Percentiles rank a stretch among this genome's conserved stretches.
Evolutionary conservation across 2,888 invertebrate species (phyloP).

Genomic region (Sminthurides aquaticus): DNA sequence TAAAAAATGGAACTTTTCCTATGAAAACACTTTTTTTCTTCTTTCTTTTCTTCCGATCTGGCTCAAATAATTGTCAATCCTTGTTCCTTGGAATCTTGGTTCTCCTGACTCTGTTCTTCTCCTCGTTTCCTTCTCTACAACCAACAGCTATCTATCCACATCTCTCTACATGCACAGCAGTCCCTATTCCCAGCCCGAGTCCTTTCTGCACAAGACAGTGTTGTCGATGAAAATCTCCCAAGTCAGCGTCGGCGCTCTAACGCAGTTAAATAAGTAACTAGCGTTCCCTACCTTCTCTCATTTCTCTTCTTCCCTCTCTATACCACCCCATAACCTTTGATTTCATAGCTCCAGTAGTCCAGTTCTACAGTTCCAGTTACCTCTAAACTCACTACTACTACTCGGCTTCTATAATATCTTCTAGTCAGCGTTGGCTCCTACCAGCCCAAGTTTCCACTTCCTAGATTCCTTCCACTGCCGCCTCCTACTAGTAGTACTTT

Average conservation of each 20-base stretch:
- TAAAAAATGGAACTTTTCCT: neutral
- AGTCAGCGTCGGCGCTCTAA: conserved; percentile 19
- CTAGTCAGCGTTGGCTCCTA: too few relatives aligned
- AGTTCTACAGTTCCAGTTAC: neutral
- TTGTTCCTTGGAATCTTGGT: too few relatives aligned
- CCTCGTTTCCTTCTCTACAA: too few relatives aligned
- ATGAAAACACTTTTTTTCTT: neutral
- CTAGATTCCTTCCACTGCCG: too few relatives aligned
- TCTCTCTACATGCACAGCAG: neutral
- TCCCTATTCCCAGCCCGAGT: neutral
- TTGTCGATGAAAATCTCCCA: conserved; percentile 16
- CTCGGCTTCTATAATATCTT: too few relatives aligned
- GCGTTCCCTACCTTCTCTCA: neutral
- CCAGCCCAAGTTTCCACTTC: neutral
- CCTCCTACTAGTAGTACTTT: neutral
- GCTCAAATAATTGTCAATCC: neutral
- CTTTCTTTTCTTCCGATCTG: neutral
- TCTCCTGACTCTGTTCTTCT: too few relatives aligned
- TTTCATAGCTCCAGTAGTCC: neutral
- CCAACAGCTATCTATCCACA: neutral
- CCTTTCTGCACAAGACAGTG: conserved; percentile 21
- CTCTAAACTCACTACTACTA: neutral
- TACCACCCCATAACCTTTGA: neutral
- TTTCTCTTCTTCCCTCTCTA: neutral
- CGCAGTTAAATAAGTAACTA: neutral